phyloP scores from a whole-genome alignment of 2,113 vertebrate genomes.

The Mastomys coucha region DNA sequence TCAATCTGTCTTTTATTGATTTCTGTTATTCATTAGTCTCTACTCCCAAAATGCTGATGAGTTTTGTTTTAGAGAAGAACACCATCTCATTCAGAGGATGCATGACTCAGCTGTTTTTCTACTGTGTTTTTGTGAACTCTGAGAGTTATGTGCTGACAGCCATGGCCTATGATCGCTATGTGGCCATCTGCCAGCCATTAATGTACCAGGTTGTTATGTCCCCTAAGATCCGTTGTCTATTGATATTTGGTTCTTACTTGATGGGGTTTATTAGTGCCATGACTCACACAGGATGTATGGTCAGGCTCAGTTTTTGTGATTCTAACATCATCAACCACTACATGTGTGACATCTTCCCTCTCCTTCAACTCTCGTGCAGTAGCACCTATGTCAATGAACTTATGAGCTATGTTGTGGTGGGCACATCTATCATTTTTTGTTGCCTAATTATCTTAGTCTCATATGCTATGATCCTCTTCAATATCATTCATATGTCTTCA shows the following conservation, averaged over 20 bases:
- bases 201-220: background rate
- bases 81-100: background rate
- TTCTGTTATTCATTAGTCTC: background rate
- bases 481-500: constrained; percentile 53
- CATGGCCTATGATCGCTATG: constrained; percentile 52
- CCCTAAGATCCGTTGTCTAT: background rate
- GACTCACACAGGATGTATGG: background rate
- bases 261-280: constrained; percentile 1
- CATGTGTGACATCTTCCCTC: constrained; percentile 68
- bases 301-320: constrained; percentile 54
- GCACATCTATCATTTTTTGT: background rate
- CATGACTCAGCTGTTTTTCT: background rate
- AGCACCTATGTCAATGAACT: constrained; percentile 24
- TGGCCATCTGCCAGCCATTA: constrained; percentile 59
- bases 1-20: background rate
- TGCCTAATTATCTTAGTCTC: constrained; percentile 61
- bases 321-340: background rate
- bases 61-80: background rate
- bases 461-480: constrained; percentile 72
- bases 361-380: constrained; percentile 70
- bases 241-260: background rate
- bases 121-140: background rate
- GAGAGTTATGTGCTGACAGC: constrained; percentile 60
- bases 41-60: background rate
- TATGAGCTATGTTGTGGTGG: constrained; percentile 29